phyloP scores from a whole-genome alignment of 2,113 vertebrate genomes.

The Aegotheles bennettii region DNA sequence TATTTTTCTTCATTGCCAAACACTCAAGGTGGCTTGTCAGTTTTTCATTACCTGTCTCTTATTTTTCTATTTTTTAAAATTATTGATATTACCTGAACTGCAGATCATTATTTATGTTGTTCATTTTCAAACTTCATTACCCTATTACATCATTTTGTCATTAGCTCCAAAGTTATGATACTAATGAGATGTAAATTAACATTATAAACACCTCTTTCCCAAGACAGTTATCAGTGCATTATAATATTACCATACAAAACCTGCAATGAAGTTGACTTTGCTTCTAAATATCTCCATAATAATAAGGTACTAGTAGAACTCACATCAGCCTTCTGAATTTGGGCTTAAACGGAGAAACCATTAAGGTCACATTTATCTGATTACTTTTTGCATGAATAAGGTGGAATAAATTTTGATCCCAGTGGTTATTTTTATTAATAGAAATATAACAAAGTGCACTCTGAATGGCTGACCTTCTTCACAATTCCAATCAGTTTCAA shows the following conservation, averaged over 20 bases:
- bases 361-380: neutral
- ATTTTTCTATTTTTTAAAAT: neutral
- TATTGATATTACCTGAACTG: neutral
- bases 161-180: neutral
- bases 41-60: neutral
- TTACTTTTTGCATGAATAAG: slow-evolving; percentile 11
- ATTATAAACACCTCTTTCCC: neutral
- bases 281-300: neutral
- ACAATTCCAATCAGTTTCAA: neutral
- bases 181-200: neutral
- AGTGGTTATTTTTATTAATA: neutral
- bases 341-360: neutral
- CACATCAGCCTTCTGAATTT: neutral
- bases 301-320: neutral
- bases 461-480: neutral
- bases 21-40: neutral
- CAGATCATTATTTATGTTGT: neutral
- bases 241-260: neutral
- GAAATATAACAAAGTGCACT: neutral
- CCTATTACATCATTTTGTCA: neutral
- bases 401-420: neutral
- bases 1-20: neutral
- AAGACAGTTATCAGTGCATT: neutral
- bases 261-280: neutral
- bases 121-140: neutral